Evolutionary conservation across 2,797 vertebrate genomes (phyloP), one percentile per base, ranked within the genome.

Genomic region (Oreochromis mossambicus): DNA sequence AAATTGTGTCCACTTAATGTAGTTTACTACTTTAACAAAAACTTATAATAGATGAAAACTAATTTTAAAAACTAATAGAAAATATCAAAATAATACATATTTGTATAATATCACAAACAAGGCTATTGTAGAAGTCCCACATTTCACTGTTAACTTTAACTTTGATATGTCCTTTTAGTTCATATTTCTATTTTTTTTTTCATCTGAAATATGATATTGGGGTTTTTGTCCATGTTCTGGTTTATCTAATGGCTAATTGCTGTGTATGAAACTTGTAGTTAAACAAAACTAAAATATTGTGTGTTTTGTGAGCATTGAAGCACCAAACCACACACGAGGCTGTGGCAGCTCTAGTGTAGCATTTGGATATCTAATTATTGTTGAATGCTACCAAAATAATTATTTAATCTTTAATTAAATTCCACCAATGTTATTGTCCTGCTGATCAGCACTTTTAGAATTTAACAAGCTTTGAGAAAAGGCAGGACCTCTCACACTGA

Each of bases 71-170:
- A 36, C 7, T 66, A 51, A 85, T 75, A 14, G 11, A 24, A 36
- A 36, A 10, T 24, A 5, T 14, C 36, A 19, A 41, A 78, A 21
- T 34, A 51, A 48, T 15, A 21, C 13, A 1, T 19, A 32, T 50
- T 32, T 75, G 43, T 75, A 8, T 50, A 4, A 5, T 38, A 81
- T 77, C 17, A 17, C 8, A 73, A 21, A 34, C 13, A 13, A 51
- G 1, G 46, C 48, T 50, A 0, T 19, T 84, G 83, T 13, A 61
- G 86, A 92, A 90, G 89, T 94, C 87, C 86, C 86, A 88, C 82
- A 43, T 84, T 56, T 70, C 6, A 66, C 52, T 63, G 32, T 7
- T 9, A 11, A 32, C 19, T 78, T 26, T 6, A 6, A 29, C 9
- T 32, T 48, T 13, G 10, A 19, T 12, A 19, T 19, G 15, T 48